phyloP scores from a whole-genome alignment of 2,797 vertebrate genomes.

The Hypotaenidia okinawae region DNA sequence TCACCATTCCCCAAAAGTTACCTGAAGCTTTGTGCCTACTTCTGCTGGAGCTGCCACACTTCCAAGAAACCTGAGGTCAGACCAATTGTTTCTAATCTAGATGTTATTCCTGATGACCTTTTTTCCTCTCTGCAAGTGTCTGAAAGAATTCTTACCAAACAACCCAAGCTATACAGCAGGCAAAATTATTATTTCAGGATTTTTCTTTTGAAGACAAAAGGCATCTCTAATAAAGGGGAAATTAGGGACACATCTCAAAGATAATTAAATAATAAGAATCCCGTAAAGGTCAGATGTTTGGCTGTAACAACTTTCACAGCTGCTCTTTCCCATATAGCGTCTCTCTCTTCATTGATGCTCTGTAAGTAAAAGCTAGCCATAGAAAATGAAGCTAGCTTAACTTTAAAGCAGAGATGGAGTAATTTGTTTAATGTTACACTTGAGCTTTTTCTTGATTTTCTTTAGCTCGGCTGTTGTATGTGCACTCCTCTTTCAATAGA shows the following conservation, averaged over 20 bases:
- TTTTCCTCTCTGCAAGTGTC: background rate
- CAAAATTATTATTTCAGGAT: constrained; percentile 48
- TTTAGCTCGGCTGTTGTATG: background rate
- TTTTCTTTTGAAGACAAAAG: background rate
- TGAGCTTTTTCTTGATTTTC: background rate
- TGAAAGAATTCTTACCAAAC: constrained; percentile 15
- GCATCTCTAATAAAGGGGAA: constrained; percentile 15
- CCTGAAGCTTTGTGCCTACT: background rate
- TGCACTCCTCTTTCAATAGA: background rate
- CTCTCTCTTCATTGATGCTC: background rate
- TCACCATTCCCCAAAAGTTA: background rate
- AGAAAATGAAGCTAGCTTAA: background rate
- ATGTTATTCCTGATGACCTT: constrained; percentile 31
- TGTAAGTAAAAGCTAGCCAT: background rate
- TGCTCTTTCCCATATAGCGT: background rate
- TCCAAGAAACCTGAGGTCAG: background rate
- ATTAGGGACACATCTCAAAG: constrained; percentile 25
- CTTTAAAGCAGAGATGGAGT: background rate
- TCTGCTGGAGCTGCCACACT: background rate
- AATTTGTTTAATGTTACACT: background rate
- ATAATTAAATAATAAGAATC: constrained; percentile 51
- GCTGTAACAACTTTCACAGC: background rate
- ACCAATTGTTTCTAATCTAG: background rate
- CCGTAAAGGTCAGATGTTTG: constrained; percentile 52
- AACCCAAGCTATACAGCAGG: background rate